Conservation (phyloP, 1,140 invertebrate genomes). For the Dolichoris vasculosae region DNA sequence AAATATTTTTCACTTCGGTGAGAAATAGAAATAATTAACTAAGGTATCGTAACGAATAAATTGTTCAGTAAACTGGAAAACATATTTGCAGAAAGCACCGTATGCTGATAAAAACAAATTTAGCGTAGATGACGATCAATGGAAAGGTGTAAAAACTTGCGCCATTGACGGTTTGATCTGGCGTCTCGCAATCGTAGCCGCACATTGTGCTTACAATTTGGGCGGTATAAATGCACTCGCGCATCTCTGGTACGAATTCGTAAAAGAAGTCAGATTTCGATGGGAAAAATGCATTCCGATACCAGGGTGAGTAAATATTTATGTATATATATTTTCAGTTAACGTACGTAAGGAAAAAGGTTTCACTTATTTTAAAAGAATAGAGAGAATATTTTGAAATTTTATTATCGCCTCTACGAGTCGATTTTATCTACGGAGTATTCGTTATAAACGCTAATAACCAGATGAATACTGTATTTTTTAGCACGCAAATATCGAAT, state of each 20-base stretch:
- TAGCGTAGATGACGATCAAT: conserved; percentile 66
- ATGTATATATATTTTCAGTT: conserved; percentile 47
- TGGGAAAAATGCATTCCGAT: conserved; percentile 89
- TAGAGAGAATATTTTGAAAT: conserved; percentile 33
- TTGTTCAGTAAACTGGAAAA: not conserved
- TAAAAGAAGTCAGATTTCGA: conserved; percentile 90
- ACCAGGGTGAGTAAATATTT: conserved; percentile 84
- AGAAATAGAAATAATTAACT: not conserved
- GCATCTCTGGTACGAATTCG: conserved; percentile 94
- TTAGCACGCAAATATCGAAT: not conserved
- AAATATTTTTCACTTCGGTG: not conserved
- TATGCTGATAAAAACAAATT: conserved; percentile 63
- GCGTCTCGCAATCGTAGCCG: conserved; percentile 87
- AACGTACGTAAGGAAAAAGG: conserved; percentile 10
- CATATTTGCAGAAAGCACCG: conserved; percentile 64
- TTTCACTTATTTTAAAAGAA: conserved; percentile 1
- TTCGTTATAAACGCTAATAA: conserved; percentile 17
- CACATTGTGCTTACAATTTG: conserved; percentile 84
- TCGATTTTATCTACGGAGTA: not conserved
- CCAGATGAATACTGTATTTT: conserved; percentile 30
- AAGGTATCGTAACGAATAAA: not conserved
- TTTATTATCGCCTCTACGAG: not conserved
- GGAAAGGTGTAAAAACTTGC: conserved; percentile 83
- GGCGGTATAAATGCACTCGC: conserved; percentile 88
- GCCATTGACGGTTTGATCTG: conserved; percentile 86